phyloP scores from a whole-genome alignment of 2,113 vertebrate genomes.

The Nettapus auritus region DNA sequence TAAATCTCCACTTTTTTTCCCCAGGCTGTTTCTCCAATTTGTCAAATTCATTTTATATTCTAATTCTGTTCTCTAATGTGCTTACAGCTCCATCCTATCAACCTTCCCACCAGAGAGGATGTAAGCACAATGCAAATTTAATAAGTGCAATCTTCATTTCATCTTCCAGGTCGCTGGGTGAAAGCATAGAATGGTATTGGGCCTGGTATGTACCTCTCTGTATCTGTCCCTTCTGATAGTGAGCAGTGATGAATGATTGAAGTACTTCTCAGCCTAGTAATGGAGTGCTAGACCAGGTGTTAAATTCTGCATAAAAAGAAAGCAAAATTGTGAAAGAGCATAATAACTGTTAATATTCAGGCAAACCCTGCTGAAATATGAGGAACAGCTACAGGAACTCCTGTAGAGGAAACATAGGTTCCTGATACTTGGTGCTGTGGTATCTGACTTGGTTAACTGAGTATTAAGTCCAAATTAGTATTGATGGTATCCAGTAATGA shows the following conservation, averaged over 20 bases:
- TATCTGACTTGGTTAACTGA: not conserved
- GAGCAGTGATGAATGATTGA: not conserved
- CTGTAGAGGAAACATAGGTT: not conserved
- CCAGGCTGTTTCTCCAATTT: conserved; percentile 46
- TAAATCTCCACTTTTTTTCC: not conserved
- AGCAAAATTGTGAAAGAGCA: not conserved
- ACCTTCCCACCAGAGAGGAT: conserved; percentile 8
- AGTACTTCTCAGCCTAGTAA: not conserved
- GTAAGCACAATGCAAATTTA: conserved; percentile 13
- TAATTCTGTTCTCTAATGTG: conserved; percentile 41
- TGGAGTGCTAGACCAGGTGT: not conserved
- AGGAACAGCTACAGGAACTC: not conserved
- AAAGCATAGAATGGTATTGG: not conserved
- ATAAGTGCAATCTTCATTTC: conserved; percentile 40
- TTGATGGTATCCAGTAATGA: not conserved
- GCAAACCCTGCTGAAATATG: not conserved
- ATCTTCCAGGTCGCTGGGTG: not conserved
- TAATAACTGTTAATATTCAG: not conserved
- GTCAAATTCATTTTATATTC: conserved; percentile 50
- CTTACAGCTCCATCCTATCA: conserved; percentile 27
- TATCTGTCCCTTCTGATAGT: not conserved
- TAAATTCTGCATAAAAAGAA: not conserved
- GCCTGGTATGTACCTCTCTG: not conserved
- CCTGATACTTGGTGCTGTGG: not conserved
- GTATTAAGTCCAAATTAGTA: not conserved